phyloP scores from a whole-genome alignment of 1,140 invertebrate genomes.

The Drosophila persimilis region DNA sequence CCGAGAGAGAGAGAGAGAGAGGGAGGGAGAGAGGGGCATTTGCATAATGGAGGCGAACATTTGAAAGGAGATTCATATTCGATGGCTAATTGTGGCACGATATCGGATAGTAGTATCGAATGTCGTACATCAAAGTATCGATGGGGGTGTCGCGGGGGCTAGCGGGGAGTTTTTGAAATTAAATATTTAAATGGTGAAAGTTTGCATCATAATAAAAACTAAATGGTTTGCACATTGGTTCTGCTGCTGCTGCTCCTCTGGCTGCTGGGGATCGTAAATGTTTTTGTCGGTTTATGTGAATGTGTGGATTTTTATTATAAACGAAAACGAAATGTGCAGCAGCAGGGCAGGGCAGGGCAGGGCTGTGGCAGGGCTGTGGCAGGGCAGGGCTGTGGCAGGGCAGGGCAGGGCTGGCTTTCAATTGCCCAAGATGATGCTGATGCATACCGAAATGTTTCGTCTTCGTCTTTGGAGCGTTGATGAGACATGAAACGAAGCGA shows the following conservation, averaged over 20 bases:
- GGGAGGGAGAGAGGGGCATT: constrained; percentile 14
- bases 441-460: constrained; percentile 48
- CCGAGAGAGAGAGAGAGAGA: not conserved
- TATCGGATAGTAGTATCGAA: constrained; percentile 10
- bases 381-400: not conserved
- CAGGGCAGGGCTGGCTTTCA: constrained; percentile 8
- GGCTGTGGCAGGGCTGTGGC: not conserved
- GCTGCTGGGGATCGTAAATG: constrained; percentile 28
- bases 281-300: constrained; percentile 24
- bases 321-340: constrained; percentile 58
- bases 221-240: constrained; percentile 33
- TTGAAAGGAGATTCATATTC: constrained; percentile 38
- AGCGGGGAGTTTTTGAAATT: constrained; percentile 2
- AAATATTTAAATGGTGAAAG: constrained; percentile 37
- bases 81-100: constrained; percentile 34
- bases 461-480: constrained; percentile 46
- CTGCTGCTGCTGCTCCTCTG: too few relatives aligned
- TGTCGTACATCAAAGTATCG: too few relatives aligned
- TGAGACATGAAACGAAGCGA: constrained; percentile 68
- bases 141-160: too few relatives aligned
- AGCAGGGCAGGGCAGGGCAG: constrained; percentile 5
- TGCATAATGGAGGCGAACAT: constrained; percentile 50
- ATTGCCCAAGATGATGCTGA: constrained; percentile 53
- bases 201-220: constrained; percentile 45
- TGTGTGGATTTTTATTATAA: constrained; percentile 49